Evolutionary conservation across 2,888 invertebrate genomes (phyloP), one percentile per base, ranked within the genome.

Genomic region (Temnothorax rugatulus): DNA sequence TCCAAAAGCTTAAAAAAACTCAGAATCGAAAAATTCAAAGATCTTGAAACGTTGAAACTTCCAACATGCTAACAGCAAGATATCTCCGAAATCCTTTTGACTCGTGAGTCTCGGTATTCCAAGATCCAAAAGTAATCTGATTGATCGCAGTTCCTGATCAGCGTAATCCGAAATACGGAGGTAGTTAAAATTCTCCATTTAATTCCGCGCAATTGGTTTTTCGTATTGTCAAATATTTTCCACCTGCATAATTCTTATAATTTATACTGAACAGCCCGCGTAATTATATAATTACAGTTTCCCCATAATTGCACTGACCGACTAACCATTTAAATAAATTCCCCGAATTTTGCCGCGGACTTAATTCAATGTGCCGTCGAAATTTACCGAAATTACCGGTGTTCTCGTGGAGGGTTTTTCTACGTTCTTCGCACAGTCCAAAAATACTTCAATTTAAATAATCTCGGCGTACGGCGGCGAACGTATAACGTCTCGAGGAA

Each of bases 371-470:
- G 18, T 25, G 25, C 52, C 38, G 52, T 57, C 54, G 25, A 77
- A 76, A 54, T 66, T 66, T 47, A 29, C 2, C 15, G 66, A 77
- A 54, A 77, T 25, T 77, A 41, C 13, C 38, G 50, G 38, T 3
- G 8, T 25, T 41, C n/a, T 18, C 44, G 25, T 25, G 52, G 13
- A 50, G 15, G 47, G 8, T 64, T 76, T 44, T 38, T 38, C 21
- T n/a, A 11, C 4, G 25, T 29, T 50, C 38, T 63, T 18, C 21
- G 13, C 41, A 5, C 7, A 41, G 18, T 54, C n/a, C 21, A 50
- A 61, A 59, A 69, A 25, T 69, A 63, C 11, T 1, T 38, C 44
- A 34, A 54, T 79, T 57, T 57, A 61, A 81, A 71, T 61, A 71
- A 71, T 4, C 59, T 38, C 5, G 15, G 18, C 47, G 18, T 47